phyloP scores from a whole-genome alignment of 2,797 vertebrate genomes.

The Enteromius viviparus region DNA sequence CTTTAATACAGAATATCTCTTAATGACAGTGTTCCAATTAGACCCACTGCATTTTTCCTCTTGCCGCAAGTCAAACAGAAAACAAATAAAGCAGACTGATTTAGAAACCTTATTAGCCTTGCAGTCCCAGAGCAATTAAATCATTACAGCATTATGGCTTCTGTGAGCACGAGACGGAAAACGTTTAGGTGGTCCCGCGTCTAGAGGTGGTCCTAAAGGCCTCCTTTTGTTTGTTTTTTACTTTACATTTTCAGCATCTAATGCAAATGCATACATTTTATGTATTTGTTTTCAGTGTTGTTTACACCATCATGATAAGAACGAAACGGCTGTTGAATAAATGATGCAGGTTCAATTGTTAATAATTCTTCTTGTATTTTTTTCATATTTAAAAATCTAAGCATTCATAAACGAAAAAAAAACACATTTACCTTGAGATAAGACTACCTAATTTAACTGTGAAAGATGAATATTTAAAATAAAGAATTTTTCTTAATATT shows the following conservation, averaged over 20 bases:
- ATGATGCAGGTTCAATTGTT: conserved; percentile 16
- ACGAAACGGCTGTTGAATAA: conserved; percentile 29
- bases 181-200: conserved; percentile 81
- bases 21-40: conserved; percentile 83
- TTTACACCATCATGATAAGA: conserved; percentile 45
- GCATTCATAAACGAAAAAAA: not conserved
- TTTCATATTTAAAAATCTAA: not conserved
- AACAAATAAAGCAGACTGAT: conserved; percentile 85
- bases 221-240: conserved; percentile 46
- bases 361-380: not conserved
- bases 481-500: not conserved
- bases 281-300: conserved; percentile 15
- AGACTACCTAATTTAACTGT: not conserved
- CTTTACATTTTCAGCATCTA: conserved; percentile 54
- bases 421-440: not conserved
- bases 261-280: conserved; percentile 22
- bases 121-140: conserved; percentile 85
- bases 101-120: conserved; percentile 87
- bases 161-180: conserved; percentile 80
- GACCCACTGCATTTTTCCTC: conserved; percentile 79
- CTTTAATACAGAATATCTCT: conserved; percentile 82
- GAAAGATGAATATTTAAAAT: not conserved
- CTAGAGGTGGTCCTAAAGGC: conserved; percentile 77
- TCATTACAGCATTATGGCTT: conserved; percentile 83
- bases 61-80: conserved; percentile 81